phyloP scores from a whole-genome alignment of 2,797 vertebrate species.

The Aplochiton taeniatus region DNA sequence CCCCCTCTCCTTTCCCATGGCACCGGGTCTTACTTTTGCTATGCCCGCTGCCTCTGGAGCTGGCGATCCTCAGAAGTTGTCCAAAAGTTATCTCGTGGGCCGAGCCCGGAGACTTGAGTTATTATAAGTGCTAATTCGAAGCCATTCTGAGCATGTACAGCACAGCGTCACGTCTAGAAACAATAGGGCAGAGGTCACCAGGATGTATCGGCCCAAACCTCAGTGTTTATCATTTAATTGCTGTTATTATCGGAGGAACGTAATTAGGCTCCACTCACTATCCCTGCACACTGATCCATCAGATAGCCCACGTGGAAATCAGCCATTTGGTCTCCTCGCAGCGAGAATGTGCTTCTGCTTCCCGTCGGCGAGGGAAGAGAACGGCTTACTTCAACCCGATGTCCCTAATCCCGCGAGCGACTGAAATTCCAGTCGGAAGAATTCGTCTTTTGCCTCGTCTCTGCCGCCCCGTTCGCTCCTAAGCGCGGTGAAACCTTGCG shows the following conservation, averaged over 20 bases:
- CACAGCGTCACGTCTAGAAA: background rate
- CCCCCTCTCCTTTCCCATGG: too few relatives aligned
- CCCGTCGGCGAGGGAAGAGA: conserved; percentile 23
- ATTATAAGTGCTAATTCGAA: too few relatives aligned
- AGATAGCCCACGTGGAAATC: conserved; percentile 11
- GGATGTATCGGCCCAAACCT: conserved; percentile 20
- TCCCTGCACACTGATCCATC: conserved; percentile 34
- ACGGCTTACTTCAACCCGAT: conserved; percentile 29
- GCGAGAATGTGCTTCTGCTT: conserved; percentile 32
- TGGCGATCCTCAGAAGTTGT: too few relatives aligned
- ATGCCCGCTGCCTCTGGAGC: too few relatives aligned
- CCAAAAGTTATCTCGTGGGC: too few relatives aligned
- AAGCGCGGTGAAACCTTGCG: background rate
- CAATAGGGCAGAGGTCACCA: background rate
- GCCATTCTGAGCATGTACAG: background rate
- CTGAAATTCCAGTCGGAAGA: conserved; percentile 30
- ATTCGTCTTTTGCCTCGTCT: conserved; percentile 28
- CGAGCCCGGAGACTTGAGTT: too few relatives aligned
- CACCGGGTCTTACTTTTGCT: background rate
- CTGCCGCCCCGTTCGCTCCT: conserved; percentile 18
- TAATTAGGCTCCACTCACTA: conserved; percentile 30
- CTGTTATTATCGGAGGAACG: conserved; percentile 44
- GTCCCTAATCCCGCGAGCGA: conserved; percentile 50
- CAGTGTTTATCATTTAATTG: conserved; percentile 56
- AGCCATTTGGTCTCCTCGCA: conserved; percentile 29